These are phyloP conservation scores for Temnothorax curvispinosus DNA, from an alignment of 1,140 invertebrate genomes.

Conservation along the genomic window DNA sequence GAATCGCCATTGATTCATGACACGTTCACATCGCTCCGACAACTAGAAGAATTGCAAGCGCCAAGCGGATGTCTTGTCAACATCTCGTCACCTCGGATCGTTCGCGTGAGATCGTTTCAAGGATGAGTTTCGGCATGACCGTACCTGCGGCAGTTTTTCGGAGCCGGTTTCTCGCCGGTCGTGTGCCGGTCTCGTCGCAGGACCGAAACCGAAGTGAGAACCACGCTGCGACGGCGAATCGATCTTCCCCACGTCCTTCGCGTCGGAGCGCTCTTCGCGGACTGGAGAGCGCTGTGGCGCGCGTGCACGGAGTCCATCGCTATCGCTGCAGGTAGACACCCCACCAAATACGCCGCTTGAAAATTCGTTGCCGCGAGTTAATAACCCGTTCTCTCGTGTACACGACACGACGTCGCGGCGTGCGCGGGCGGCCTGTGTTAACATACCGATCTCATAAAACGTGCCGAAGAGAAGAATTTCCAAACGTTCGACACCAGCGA, in stretches of 20 bases:
- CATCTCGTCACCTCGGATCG: neutral
- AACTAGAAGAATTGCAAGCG: neutral
- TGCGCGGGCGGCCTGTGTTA: conserved; percentile 31
- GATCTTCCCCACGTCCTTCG: conserved; percentile 79
- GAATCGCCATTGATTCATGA: neutral
- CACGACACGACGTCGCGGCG: conserved; percentile 9
- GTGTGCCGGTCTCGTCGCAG: neutral
- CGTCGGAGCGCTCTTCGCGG: conserved; percentile 82
- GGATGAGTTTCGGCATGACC: neutral
- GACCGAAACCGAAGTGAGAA: conserved; percentile 50
- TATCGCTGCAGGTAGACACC: conserved; percentile 82
- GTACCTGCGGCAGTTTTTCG: neutral
- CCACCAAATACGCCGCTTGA: conserved; percentile 77
- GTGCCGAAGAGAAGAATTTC: neutral
- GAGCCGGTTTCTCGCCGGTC: conserved; percentile 32
- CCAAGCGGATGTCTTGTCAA: neutral
- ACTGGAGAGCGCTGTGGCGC: conserved; percentile 79
- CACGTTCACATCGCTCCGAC: conserved; percentile 1
- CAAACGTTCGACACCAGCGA: neutral
- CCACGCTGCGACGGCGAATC: conserved; percentile 64
- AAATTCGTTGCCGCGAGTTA: conserved; percentile 72
- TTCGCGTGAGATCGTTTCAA: neutral
- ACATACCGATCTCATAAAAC: conserved; percentile 18
- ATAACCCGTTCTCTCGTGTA: conserved; percentile 63
- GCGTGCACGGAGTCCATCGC: conserved; percentile 78